phyloP scores from a whole-genome alignment of 2,888 invertebrate genomes.

The Metellina segmentata region DNA sequence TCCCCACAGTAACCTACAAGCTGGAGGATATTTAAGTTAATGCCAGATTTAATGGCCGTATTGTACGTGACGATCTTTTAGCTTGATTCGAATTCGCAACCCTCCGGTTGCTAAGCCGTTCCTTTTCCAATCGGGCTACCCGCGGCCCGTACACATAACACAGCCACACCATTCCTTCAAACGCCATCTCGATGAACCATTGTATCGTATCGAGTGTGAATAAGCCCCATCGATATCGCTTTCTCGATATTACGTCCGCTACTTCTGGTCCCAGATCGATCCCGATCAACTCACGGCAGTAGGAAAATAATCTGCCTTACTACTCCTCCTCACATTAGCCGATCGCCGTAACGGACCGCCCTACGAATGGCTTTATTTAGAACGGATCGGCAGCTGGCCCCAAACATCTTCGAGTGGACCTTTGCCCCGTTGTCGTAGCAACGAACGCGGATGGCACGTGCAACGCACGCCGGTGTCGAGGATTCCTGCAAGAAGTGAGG shows the following conservation, averaged over 20 bases:
- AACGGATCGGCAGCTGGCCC: conserved; percentile 25
- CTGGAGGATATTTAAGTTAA: too few relatives aligned
- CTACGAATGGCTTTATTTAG: conserved; percentile 66
- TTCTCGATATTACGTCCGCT: conserved; percentile 19
- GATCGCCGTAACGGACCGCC: background rate
- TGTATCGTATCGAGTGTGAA: background rate
- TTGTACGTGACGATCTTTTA: too few relatives aligned
- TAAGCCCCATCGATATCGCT: conserved; percentile 12
- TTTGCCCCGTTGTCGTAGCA: conserved; percentile 52
- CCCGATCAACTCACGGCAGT: background rate
- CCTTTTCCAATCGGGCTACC: too few relatives aligned
- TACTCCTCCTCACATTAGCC: conserved; percentile 13
- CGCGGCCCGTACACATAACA: too few relatives aligned
- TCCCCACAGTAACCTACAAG: too few relatives aligned
- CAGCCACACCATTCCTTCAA: too few relatives aligned
- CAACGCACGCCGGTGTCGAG: background rate
- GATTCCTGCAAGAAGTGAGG: background rate
- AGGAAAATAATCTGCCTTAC: conserved; percentile 37
- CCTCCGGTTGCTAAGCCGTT: too few relatives aligned
- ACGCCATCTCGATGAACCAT: conserved; percentile 10
- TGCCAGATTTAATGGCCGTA: too few relatives aligned
- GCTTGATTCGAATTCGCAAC: too few relatives aligned
- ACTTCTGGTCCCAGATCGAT: background rate
- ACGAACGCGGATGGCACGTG: conserved; percentile 11
- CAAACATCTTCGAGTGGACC: conserved; percentile 49